Evolutionary conservation across 2,113 vertebrate species (phyloP).

Genomic region (Oriolus oriolus): DNA sequence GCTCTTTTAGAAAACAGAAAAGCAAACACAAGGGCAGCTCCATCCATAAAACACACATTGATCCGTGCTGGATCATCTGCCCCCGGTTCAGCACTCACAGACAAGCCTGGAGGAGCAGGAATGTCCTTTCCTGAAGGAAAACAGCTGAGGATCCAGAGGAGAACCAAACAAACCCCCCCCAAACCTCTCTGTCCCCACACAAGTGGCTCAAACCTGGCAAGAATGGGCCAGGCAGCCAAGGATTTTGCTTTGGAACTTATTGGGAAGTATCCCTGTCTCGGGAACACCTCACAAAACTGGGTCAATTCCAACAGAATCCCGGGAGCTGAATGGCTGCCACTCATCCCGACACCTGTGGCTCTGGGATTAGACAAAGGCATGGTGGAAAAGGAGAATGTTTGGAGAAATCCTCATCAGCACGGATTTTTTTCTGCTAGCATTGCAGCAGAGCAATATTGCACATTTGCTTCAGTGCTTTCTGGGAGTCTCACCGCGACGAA

Average conservation of each 20-base stretch:
- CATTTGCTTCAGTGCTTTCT: not conserved
- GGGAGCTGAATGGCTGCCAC: rapidly evolving
- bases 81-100: not conserved
- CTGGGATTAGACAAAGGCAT: not conserved
- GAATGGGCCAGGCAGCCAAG: rapidly evolving
- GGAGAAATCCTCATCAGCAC: not conserved
- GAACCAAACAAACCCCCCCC: not conserved
- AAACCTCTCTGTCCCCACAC: not conserved
- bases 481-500: not conserved
- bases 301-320: not conserved
- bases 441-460: rapidly evolving
- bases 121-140: not conserved
- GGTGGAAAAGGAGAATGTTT: not conserved
- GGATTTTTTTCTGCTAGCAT: not conserved
- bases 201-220: not conserved
- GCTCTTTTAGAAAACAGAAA: not conserved
- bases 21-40: not conserved
- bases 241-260: not conserved
- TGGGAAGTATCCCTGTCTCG: not conserved
- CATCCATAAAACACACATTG: not conserved
- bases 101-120: not conserved
- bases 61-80: not conserved
- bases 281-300: not conserved
- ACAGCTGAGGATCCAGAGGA: not conserved
- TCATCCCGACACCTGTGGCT: rapidly evolving